Evolutionary conservation across 92 coral and sea anemone species (phyloP), one percentile per base, ranked within the genome.

Genomic region (Anthopleura xanthogrammica): DNA sequence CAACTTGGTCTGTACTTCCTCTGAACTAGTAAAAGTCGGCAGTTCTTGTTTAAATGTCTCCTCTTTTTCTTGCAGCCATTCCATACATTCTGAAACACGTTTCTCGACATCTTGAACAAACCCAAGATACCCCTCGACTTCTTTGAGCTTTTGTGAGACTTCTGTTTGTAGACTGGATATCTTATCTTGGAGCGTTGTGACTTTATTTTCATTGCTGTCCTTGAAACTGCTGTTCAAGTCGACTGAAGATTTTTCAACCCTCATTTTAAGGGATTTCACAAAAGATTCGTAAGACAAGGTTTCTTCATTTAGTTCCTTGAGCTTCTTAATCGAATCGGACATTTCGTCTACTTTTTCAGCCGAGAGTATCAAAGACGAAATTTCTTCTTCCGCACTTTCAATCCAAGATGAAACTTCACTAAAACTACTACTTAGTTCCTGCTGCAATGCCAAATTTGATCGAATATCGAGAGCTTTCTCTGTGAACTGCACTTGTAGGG

Each of bases 341-440:
- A 94, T 79, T 52, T 94, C 92, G 56, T 76, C 84, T 16, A 85
- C 41, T 79, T 83, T 87, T 86, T 83, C 83, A 78, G 89, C 86
- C 39, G 86, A 62, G 22, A 80, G 88, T 11, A 85, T 40, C 19
- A 86, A 78, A 1, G 80, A 77, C 10, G 90, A 87, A 75, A 89
- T 55, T 43, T 91, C 95, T 55, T 87, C 87, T 77, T 89, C 93
- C 13, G 90, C 78, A 66, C 56, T 79, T 50, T 89, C 88, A 55
- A 94, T 60, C 95, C 98, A 91, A 19, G 79, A 85, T 7, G 89
- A 85, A 78, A 90, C 90, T 43, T 91, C 90, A 19, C 83, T 85
- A 42, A 91, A 74, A 79, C 92, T 89, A 43, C 86, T 85, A 52
- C 85, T 87, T 7, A 94, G 70, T 36, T 94, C 88, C 39, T 83